Percentiles rank a stretch among this genome's conserved stretches.
phyloP scores from a whole-genome alignment of 92 coral and sea anemone genomes.

The Scolanthus callimorphus region DNA sequence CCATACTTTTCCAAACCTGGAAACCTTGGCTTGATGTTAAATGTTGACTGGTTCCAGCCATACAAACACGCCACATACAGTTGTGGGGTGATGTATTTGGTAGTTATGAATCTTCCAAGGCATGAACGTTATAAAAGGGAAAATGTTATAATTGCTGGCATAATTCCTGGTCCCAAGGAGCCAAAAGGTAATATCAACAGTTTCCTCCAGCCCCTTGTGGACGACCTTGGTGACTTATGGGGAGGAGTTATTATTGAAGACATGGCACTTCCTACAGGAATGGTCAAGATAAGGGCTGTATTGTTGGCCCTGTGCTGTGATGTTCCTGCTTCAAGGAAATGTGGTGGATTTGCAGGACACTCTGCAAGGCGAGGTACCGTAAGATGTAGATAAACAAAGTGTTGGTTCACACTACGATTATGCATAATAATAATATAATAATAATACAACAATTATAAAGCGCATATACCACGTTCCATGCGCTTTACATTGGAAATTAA shows the following conservation, averaged over 20 bases:
- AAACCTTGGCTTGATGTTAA: conserved; percentile 22
- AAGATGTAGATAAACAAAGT: too few species aligned
- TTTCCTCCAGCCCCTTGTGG: conserved; percentile 32
- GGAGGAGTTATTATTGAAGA: conserved; percentile 18
- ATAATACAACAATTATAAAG: too few species aligned
- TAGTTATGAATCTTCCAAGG: conserved; percentile 17
- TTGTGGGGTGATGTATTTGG: conserved; percentile 18
- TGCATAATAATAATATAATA: too few species aligned
- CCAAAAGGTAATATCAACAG: conserved; percentile 21
- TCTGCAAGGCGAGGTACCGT: conserved; percentile 1
- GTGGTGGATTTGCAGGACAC: conserved; percentile 47
- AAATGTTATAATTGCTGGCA: conserved; percentile 19
- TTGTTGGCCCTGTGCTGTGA: conserved; percentile 35
- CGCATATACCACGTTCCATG: too few species aligned
- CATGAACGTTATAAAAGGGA: conserved; percentile 8
- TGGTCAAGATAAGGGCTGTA: conserved; percentile 18
- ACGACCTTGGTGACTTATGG: conserved; percentile 31
- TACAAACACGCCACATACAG: conserved; percentile 14
- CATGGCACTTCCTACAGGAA: conserved; percentile 1
- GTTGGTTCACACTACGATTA: too few species aligned
- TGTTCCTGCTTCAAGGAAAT: conserved; percentile 35
- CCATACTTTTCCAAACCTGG: conserved; percentile 9
- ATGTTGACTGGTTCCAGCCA: conserved; percentile 35
- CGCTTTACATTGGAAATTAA: too few species aligned
- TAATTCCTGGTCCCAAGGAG: conserved; percentile 22